phyloP scores from a whole-genome alignment of 2,113 vertebrate species.

The Pterophyllum scalare region DNA sequence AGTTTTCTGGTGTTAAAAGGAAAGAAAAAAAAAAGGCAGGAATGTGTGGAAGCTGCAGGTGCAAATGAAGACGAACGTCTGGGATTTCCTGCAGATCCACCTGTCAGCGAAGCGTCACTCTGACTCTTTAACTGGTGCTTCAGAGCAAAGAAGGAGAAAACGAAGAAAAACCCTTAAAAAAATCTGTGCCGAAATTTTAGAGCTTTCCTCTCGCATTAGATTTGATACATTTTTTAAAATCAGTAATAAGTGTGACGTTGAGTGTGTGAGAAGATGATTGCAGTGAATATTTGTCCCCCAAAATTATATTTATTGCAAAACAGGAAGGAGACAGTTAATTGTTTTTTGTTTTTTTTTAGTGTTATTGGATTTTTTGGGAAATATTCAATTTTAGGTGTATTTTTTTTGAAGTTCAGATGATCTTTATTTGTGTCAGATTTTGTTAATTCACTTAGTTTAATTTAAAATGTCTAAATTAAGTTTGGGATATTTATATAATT shows the following conservation, averaged over 20 bases:
- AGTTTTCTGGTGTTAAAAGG: not conserved
- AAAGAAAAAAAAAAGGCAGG: not conserved
- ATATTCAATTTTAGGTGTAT: not conserved
- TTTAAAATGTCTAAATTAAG: not conserved
- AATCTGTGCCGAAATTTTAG: not conserved
- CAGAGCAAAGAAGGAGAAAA: not conserved
- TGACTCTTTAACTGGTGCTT: not conserved
- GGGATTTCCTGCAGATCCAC: slow-evolving; percentile 59
- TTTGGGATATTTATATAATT: not conserved
- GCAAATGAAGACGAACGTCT: slow-evolving; percentile 46
- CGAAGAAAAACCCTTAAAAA: not conserved
- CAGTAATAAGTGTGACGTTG: not conserved
- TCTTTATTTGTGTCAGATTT: not conserved
- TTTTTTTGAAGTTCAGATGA: not conserved
- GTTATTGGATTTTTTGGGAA: not conserved
- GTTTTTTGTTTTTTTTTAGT: not conserved
- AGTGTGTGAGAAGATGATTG: not conserved
- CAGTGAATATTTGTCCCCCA: not conserved
- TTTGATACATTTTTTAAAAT: not conserved
- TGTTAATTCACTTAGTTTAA: not conserved
- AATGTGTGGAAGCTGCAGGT: slow-evolving; percentile 46
- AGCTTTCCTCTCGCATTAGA: not conserved
- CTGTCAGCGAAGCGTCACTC: slow-evolving; percentile 53
- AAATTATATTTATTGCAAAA: not conserved
- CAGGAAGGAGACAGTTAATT: not conserved